A percentile compares a stretch with the other conserved stretches of the same genome.
Evolutionary conservation across 92 coral and sea anemone genomes (phyloP).

Genomic region (Epizoanthus ramosus): DNA sequence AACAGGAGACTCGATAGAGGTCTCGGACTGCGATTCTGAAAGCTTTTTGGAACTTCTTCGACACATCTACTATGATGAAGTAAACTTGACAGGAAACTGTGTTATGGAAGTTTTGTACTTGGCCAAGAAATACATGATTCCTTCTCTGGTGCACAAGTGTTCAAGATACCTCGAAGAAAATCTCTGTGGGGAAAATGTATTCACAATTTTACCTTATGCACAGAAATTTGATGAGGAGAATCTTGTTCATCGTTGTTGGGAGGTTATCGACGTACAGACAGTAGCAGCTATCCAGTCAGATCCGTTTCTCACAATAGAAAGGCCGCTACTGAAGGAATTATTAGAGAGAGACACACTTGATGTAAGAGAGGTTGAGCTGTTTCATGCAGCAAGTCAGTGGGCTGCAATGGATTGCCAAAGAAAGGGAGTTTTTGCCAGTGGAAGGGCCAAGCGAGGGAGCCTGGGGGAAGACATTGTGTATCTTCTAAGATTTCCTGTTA

Average conservation of each 20-base stretch:
- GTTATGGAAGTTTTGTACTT: conserved; percentile 62
- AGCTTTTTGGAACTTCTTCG: conserved; percentile 69
- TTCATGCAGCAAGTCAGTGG: conserved; percentile 60
- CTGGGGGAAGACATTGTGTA: conserved; percentile 45
- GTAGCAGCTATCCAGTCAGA: conserved; percentile 49
- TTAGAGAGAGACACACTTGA: conserved; percentile 50
- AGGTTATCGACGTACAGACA: conserved; percentile 54
- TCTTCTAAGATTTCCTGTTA: conserved; percentile 42
- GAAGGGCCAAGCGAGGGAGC: conserved; percentile 31
- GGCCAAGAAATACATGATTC: conserved; percentile 67
- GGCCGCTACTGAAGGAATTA: conserved; percentile 45
- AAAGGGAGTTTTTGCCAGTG: conserved; percentile 18
- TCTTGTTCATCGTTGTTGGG: conserved; percentile 60
- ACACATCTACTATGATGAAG: conserved; percentile 64
- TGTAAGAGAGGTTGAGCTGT: conserved; percentile 58
- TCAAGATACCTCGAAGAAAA: conserved; percentile 52
- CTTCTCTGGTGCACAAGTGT: conserved; percentile 56
- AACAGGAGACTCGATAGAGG: conserved; percentile 51
- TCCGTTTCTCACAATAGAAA: conserved; percentile 42
- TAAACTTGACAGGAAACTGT: conserved; percentile 45
- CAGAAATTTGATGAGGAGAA: conserved; percentile 49
- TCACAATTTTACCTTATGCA: conserved; percentile 51
- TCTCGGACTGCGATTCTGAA: conserved; percentile 65
- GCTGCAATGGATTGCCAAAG: conserved; percentile 42
- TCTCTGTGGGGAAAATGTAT: conserved; percentile 55